A percentile compares a stretch with the other conserved stretches of the same genome.
Evolutionary conservation across 2,113 vertebrate genomes (phyloP).

Genomic region (Calyptomena viridis): DNA sequence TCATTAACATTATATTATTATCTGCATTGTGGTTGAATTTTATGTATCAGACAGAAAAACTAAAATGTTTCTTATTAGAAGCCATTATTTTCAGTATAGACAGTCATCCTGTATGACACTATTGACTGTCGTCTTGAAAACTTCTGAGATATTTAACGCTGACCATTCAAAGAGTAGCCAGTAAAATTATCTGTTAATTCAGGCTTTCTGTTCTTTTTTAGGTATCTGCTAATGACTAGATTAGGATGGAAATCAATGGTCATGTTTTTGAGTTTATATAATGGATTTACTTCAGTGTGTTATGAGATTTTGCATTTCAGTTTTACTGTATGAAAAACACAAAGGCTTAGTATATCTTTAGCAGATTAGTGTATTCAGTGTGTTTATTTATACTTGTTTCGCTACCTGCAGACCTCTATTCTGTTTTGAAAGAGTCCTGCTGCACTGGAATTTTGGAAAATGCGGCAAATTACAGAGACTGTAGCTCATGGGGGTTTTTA

Average conservation of each 20-base stretch:
- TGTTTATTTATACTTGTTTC: not conserved
- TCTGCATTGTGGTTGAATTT: not conserved
- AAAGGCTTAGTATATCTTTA: not conserved
- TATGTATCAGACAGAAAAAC: not conserved
- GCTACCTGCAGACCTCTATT: not conserved
- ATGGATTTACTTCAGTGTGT: not conserved
- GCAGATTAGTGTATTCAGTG: accelerated
- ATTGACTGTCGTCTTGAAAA: not conserved
- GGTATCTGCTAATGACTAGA: not conserved
- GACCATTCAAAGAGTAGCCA: not conserved
- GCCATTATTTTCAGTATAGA: not conserved
- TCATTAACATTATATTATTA: not conserved
- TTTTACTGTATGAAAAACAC: not conserved
- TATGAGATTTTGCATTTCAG: not conserved
- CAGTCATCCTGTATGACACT: not conserved
- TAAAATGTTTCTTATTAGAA: not conserved
- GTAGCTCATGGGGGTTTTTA: not conserved
- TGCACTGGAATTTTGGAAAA: not conserved
- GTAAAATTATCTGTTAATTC: not conserved
- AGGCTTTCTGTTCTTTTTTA: not conserved
- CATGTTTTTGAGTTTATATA: not conserved
- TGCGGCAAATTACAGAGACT: not conserved
- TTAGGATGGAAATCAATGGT: not conserved
- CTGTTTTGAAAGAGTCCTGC: not conserved
- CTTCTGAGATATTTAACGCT: not conserved